Evolutionary conservation across 2,797 vertebrate genomes (phyloP), one percentile per base, ranked within the genome.

Genomic region (Anguilla obscura): DNA sequence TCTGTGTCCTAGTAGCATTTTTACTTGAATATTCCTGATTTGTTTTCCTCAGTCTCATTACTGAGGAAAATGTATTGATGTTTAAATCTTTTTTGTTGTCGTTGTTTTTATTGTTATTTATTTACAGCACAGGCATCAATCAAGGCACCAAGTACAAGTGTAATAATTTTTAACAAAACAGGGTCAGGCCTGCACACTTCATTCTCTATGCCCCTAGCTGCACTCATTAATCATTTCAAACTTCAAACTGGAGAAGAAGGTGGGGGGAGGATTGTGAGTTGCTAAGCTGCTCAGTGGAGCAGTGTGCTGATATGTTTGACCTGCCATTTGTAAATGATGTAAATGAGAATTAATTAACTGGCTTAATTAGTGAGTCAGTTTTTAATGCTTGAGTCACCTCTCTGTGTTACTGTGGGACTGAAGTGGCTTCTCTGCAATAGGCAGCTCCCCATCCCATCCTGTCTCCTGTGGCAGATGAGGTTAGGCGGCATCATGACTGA

Each of bases 301-400:
- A 54, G 87, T 91, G 89, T 89, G 89, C 88, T 86, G 90, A 91
- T 92, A 85, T 90, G 91, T 93, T 91, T 90, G 89, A 90, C 91
- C 88, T 84, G 69, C 90, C 89, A 92, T 94, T 93, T 92, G 91
- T 90, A 91, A 94, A 95, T 94, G 92, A 93, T 92, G 91, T 90
- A 91, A 94, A 95, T 94, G 92, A 93, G 90, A 93, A 95, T 94
- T 93, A 94, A 96, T 96, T 94, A 94, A 85, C 87, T 6, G 2
- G 36, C 91, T 91, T 94, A 93, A 94, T 95, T 92, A 93, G 89
- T 89, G 89, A 89, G 91, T 92, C 89, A 92, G 88, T 79, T 74
- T 84, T 58, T 52, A 56, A 91, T 90, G 87, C 86, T 88, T 79
- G 91, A 86, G 86, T 85, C 80, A 83, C 85, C 58, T 74, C 36